These are phyloP conservation scores for Lasius fuliginosus DNA, from an alignment of 2,888 invertebrate species.

Conservation along the genomic window DNA sequence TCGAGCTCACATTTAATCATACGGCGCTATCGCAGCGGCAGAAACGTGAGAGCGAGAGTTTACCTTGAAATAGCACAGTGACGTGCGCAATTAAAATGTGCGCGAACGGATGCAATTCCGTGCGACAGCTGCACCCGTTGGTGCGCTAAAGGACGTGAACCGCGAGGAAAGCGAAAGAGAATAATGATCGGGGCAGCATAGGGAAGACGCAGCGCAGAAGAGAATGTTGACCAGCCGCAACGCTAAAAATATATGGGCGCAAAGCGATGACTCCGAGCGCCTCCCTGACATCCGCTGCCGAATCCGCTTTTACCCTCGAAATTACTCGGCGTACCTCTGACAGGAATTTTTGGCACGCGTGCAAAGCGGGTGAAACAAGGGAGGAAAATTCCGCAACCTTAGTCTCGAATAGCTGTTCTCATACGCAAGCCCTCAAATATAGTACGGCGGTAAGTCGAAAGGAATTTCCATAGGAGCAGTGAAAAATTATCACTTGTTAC, in stretches of 20 bases:
- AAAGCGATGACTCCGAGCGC: slow-evolving; percentile 76
- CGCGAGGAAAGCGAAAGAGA: slow-evolving; percentile 54
- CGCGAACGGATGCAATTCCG: slow-evolving; percentile 66
- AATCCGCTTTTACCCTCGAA: slow-evolving; percentile 78
- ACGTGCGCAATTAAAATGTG: slow-evolving; percentile 76
- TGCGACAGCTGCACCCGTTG: slow-evolving; percentile 68
- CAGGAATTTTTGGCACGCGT: slow-evolving; percentile 63
- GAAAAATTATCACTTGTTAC: slow-evolving; percentile 38
- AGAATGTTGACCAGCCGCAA: slow-evolving; percentile 79
- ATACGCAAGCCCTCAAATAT: slow-evolving; percentile 43
- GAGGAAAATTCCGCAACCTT: slow-evolving; percentile 29
- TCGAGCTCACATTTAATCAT: slow-evolving; percentile 43
- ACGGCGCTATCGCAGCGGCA: slow-evolving; percentile 11
- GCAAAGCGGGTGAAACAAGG: slow-evolving; percentile 29
- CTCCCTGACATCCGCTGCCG: slow-evolving; percentile 18
- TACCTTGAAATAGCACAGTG: slow-evolving; percentile 77
- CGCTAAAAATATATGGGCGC: slow-evolving; percentile 78
- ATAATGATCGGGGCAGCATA: slow-evolving; percentile 35
- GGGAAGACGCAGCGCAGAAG: slow-evolving; percentile 35
- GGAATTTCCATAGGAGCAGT: slow-evolving; percentile 29
- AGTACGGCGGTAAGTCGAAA: slow-evolving; percentile 40
- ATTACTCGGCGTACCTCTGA: slow-evolving; percentile 67
- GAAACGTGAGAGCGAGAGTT: slow-evolving; percentile 45
- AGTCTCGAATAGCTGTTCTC: slow-evolving; percentile 39
- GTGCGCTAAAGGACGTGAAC: slow-evolving; percentile 52